Evolutionary conservation across 2,888 invertebrate genomes (phyloP), one percentile per base, ranked within the genome.

Genomic region (Sesia apiformis): DNA sequence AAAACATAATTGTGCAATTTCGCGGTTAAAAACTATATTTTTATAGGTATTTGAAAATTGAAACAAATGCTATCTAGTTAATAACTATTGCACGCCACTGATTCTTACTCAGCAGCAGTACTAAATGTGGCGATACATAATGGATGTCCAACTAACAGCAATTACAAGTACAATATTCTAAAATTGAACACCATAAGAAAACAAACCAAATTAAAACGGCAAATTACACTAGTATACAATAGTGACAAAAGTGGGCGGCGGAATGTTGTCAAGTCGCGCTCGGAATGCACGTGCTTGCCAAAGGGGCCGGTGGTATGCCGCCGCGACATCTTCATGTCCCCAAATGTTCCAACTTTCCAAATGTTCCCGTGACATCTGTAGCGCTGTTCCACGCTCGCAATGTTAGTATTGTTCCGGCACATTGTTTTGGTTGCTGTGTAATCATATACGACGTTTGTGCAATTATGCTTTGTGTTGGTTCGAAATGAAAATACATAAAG

Each of bases 311-410:
- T 53, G 57, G 59, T 63, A 85, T 84, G 74, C 72, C 70, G 68
- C 79, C 74, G 69, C 76, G 73, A 85, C 81, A 80, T 87, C 86
- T 87, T 84, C 82, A 84, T 84, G 76, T 66, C 7, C 46, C 46
- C 3, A 69, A 67, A 69, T 64, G 57, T 62, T 67, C 75, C 74
- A 74, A 76, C 74, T 80, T 76, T 74, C 65, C 67, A 68, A 79
- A 78, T 73, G 72, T 67, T 65, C 60, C 57, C 60, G 64, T 59
- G 67, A 67, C 66, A 63, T 63, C 67, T 71, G 71, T 74, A 52
- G 57, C 59, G 59, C 59, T 60, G 52, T 53, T 42, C 6, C 51
- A 4, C 53, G 40, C 42, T 57, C 40, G 51, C 39, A 56, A 54
- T 53, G 46, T 39, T 53, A 38, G 49, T 46, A 42, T 56, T 52